phyloP scores from a whole-genome alignment of 1,140 invertebrate species.

The Drosophila auraria region DNA sequence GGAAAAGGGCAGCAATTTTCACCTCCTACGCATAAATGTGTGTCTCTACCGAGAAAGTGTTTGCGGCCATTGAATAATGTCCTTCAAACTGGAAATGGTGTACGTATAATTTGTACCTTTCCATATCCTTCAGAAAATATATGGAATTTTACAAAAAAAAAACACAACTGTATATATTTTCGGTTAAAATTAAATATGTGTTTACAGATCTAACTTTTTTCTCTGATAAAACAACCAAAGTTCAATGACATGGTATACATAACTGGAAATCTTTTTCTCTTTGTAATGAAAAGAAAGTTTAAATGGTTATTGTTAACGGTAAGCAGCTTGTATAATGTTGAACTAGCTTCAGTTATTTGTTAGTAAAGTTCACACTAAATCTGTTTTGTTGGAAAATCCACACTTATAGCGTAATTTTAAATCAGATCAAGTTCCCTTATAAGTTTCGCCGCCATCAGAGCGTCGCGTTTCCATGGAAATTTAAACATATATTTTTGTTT shows the following conservation, averaged over 20 bases:
- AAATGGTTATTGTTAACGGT: slow-evolving; percentile 13
- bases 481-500: slow-evolving; percentile 9
- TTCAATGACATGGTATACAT: slow-evolving; percentile 14
- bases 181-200: not conserved
- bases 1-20: slow-evolving; percentile 43
- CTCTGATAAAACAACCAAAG: not conserved
- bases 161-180: not conserved
- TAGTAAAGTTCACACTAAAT: slow-evolving; percentile 10
- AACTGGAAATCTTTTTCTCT: slow-evolving; percentile 11
- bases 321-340: slow-evolving; percentile 36
- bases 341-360: slow-evolving; percentile 19
- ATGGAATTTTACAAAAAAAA: no score
- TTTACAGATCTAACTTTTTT: not conserved
- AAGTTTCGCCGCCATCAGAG: slow-evolving; percentile 18
- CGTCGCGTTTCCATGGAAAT: slow-evolving; percentile 37
- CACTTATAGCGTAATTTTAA: slow-evolving; percentile 15
- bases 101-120: slow-evolving; percentile 1
- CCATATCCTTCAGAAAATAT: not conserved
- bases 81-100: slow-evolving; percentile 29
- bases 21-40: slow-evolving; percentile 44
- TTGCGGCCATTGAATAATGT: slow-evolving; percentile 17
- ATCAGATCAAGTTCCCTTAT: slow-evolving; percentile 39
- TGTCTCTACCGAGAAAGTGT: slow-evolving; percentile 30
- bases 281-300: slow-evolving; percentile 37
- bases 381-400: slow-evolving; percentile 25